Conservation (phyloP, 2,888 invertebrate genomes). For the Hesperia comma region DNA sequence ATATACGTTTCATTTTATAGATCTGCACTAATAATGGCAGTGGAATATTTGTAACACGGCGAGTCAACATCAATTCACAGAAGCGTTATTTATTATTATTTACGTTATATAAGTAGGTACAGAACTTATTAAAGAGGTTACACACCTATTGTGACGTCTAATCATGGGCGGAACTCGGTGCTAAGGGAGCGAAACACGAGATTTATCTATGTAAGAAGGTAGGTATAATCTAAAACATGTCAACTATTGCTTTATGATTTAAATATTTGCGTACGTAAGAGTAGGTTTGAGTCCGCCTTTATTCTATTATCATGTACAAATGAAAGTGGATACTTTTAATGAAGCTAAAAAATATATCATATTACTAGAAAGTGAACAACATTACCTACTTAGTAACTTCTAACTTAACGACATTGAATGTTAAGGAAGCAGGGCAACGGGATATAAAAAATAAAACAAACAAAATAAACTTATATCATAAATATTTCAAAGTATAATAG, state of each 20-base stretch:
- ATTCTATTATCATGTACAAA: too few relatives aligned
- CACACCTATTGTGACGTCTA: slow-evolving; percentile 9
- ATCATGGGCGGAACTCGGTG: slow-evolving; percentile 7
- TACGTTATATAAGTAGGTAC: slow-evolving; percentile 2
- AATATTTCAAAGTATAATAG: slow-evolving; percentile 26
- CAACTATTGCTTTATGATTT: background rate
- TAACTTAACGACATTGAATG: too few relatives aligned
- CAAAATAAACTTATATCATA: slow-evolving; percentile 15
- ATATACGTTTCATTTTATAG: too few relatives aligned
- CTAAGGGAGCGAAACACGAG: background rate
- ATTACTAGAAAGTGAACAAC: background rate
- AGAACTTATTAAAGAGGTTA: slow-evolving; percentile 2
- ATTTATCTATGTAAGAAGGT: background rate
- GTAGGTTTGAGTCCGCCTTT: too few relatives aligned
- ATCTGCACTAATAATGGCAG: too few relatives aligned
- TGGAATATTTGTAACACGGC: background rate
- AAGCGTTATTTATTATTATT: background rate
- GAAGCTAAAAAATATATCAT: background rate
- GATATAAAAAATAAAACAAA: slow-evolving; percentile 22
- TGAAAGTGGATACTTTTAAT: too few relatives aligned
- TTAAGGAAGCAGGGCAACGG: background rate
- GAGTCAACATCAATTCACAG: background rate
- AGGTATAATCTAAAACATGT: background rate
- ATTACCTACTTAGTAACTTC: too few relatives aligned
- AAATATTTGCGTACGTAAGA: background rate